Conservation (phyloP, 2,113 vertebrate genomes). For the Pomatostomus ruficeps region DNA sequence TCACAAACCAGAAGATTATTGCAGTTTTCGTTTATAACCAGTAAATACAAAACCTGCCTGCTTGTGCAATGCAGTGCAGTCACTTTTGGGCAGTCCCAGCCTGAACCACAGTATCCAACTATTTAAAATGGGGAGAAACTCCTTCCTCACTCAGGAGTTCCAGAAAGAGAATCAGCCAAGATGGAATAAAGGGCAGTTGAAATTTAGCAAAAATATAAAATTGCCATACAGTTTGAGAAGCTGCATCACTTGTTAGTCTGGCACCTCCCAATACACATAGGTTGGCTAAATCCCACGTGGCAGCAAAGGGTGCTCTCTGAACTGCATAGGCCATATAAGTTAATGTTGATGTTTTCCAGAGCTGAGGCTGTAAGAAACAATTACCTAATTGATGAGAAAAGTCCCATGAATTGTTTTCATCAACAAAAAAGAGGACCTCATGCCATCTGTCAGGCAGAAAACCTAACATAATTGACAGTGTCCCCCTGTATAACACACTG, state of each 20-base stretch:
- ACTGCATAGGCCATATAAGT: neutral
- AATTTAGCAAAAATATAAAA: neutral
- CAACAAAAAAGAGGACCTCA: neutral
- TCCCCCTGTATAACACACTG: neutral
- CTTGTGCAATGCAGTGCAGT: neutral
- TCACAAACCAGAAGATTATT: neutral
- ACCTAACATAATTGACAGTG: neutral
- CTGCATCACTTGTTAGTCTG: neutral
- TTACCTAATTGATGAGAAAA: neutral
- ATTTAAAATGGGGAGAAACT: neutral
- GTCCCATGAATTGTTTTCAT: neutral
- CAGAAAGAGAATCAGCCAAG: neutral
- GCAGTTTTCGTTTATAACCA: neutral
- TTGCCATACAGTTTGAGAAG: neutral
- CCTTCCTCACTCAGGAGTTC: neutral
- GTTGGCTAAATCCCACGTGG: neutral
- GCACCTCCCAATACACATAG: neutral
- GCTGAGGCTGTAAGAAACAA: neutral
- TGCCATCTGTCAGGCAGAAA: neutral
- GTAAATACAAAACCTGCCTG: neutral
- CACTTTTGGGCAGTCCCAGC: neutral
- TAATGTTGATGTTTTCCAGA: neutral
- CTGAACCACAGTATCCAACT: neutral
- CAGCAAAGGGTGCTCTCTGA: neutral
- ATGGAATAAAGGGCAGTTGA: neutral